Evolutionary conservation across 2,113 vertebrate species (phyloP), one percentile per base, ranked within the genome.

Genomic region (Clarias macrocephalus): DNA sequence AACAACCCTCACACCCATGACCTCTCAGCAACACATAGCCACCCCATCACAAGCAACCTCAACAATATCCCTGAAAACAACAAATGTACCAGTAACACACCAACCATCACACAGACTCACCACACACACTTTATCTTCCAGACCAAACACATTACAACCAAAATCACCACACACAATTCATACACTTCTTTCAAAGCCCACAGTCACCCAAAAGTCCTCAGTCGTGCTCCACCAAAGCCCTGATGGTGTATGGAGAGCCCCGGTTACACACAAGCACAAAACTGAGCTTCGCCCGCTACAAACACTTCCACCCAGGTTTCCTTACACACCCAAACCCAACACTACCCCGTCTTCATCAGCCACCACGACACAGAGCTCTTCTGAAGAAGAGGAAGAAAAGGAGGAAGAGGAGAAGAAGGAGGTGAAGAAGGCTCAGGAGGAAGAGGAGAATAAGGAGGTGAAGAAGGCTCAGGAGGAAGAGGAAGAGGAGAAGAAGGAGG

Each of bases 301-400:
- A 0, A 30, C 52, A 56, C 25, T 9, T 30, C 33, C 60, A 15
- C 57, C 25, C 85, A 80, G 65, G 57, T 25, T 77, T 23, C 52
- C 72, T 68, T 56, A 42, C 37, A 80, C 72, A 19, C 0, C 30
- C 63, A 82, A 73, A 75, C 30, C 77, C 18, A 16, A 37, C 33
- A 68, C 25, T 21, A 6, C 11, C 2, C 11, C 10, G 0, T 2
- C 42, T 54, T 18, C 33, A 60, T 16, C 83, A 65, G 75, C 9
- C 54, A 85, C 79, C 25, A 81, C 65, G 1, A 3, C 62, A 0
- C 52, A 62, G 60, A 66, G 82, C 0, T 80, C 52, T 8, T 91
- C 91, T 1, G 48, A 87, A 30, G 91, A 92, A 65, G 86, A 86
- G 56, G 86, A 89, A 42, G 30, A 18, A 33, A 56, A 82, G 56